phyloP scores from a whole-genome alignment of 2,888 invertebrate genomes.

The Micropterix aruncella region DNA sequence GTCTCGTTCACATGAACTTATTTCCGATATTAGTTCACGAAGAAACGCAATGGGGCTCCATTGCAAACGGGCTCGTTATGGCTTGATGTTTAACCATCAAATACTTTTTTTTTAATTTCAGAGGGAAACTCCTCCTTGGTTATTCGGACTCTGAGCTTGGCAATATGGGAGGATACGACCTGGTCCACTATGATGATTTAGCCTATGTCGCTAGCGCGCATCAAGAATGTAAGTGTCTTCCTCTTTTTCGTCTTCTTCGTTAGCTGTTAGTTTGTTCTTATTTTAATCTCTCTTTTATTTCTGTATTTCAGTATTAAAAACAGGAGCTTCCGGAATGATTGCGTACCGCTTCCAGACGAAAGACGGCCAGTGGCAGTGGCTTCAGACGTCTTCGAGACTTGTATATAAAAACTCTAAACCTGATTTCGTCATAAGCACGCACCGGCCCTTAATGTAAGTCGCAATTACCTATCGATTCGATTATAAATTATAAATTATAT shows the following conservation, averaged over 20 bases:
- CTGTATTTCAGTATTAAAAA: constrained; percentile 77
- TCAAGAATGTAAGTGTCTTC: constrained; percentile 79
- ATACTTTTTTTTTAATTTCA: constrained; percentile 22
- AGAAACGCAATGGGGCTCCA: no score
- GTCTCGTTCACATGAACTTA: no score
- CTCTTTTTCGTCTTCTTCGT: constrained; percentile 3
- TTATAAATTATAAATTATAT: no score
- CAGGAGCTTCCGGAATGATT: constrained; percentile 97
- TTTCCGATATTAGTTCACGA: no score
- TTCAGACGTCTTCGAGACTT: constrained; percentile 88
- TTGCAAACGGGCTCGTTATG: no score
- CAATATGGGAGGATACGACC: constrained; percentile 91
- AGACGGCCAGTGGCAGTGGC: constrained; percentile 92
- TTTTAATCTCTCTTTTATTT: constrained; percentile 2
- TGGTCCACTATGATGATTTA: constrained; percentile 96
- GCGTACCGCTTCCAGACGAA: constrained; percentile 95
- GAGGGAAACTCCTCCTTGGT: constrained; percentile 89
- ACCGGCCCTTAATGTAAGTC: constrained; percentile 92
- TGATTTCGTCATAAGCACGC: constrained; percentile 97
- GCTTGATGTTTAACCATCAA: no score
- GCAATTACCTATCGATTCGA: no score
- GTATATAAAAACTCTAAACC: constrained; percentile 99
- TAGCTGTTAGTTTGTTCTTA: constrained; percentile 8
- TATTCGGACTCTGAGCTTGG: constrained; percentile 86
- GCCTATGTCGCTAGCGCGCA: constrained; percentile 97